Conservation (phyloP, 2,888 invertebrate genomes). For the Harpagoxenus sublaevis region DNA sequence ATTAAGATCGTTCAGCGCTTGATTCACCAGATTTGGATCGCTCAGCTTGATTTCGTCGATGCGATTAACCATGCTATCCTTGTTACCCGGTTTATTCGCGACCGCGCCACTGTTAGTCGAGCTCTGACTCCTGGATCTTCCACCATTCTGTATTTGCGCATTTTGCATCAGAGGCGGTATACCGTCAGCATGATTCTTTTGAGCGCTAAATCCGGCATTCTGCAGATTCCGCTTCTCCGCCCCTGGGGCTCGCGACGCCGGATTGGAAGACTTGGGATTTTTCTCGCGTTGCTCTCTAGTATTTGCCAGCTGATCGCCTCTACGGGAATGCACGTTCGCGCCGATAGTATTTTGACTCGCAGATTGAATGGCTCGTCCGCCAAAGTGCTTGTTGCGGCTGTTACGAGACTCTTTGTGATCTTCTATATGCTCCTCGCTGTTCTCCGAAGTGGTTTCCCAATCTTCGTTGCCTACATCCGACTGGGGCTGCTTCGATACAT, state of each 20-base stretch:
- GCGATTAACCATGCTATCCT: slow-evolving; percentile 86
- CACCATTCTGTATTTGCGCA: slow-evolving; percentile 80
- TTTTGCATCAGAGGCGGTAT: slow-evolving; percentile 82
- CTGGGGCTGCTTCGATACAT: slow-evolving; percentile 81
- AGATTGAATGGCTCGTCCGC: slow-evolving; percentile 75
- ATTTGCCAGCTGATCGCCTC: slow-evolving; percentile 77
- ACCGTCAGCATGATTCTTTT: slow-evolving; percentile 83
- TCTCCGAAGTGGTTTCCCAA: slow-evolving; percentile 95
- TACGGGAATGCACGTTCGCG: slow-evolving; percentile 74
- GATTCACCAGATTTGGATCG: slow-evolving; percentile 88
- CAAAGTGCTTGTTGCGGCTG: slow-evolving; percentile 80
- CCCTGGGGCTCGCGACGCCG: slow-evolving; percentile 81
- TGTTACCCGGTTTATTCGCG: slow-evolving; percentile 77
- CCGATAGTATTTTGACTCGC: slow-evolving; percentile 67
- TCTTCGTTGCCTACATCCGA: slow-evolving; percentile 89
- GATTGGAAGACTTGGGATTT: slow-evolving; percentile 77
- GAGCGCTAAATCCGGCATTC: slow-evolving; percentile 77
- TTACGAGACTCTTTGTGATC: slow-evolving; percentile 83
- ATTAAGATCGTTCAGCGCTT: slow-evolving; percentile 86
- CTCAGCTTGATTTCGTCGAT: slow-evolving; percentile 88
- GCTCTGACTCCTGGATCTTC: slow-evolving; percentile 80
- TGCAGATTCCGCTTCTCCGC: slow-evolving; percentile 82
- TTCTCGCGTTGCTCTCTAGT: slow-evolving; percentile 81
- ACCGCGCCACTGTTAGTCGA: slow-evolving; percentile 79
- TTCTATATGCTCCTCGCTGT: slow-evolving; percentile 89